A percentile compares a stretch with the other conserved stretches of the same genome.
These are phyloP conservation scores for Pseudopipra pipra DNA, from an alignment of 2,113 vertebrate species.

Conservation along the genomic window DNA sequence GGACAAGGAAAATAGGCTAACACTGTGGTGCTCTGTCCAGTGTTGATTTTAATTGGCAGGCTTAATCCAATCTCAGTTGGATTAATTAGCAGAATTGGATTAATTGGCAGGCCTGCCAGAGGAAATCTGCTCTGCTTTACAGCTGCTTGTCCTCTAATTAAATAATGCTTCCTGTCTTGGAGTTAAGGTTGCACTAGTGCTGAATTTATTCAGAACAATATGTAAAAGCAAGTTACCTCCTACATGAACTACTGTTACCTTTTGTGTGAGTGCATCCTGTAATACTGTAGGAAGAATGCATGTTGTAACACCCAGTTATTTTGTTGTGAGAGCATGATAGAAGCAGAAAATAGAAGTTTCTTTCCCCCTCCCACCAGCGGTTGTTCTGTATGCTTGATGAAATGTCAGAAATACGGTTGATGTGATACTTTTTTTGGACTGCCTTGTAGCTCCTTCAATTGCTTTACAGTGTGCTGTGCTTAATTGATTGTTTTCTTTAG, in stretches of 20 bases:
- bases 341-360: background rate
- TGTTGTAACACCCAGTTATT: background rate
- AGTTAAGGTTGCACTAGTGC: background rate
- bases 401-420: background rate
- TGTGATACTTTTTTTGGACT: background rate
- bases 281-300: background rate
- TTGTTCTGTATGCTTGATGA: background rate
- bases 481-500: background rate
- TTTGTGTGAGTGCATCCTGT: background rate
- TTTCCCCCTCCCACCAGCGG: background rate
- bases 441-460: background rate
- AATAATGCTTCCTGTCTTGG: background rate
- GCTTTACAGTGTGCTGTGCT: background rate
- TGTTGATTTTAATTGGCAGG: background rate
- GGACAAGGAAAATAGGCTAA: background rate
- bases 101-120: background rate
- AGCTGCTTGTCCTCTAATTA: background rate
- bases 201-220: background rate
- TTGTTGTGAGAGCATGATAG: background rate
- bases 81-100: background rate
- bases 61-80: background rate
- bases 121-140: background rate
- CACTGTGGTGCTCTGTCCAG: background rate
- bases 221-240: background rate
- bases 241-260: background rate